Evolutionary conservation across 2,797 vertebrate genomes (phyloP), one percentile per base, ranked within the genome.

Genomic region (Poliocrania exsul): DNA sequence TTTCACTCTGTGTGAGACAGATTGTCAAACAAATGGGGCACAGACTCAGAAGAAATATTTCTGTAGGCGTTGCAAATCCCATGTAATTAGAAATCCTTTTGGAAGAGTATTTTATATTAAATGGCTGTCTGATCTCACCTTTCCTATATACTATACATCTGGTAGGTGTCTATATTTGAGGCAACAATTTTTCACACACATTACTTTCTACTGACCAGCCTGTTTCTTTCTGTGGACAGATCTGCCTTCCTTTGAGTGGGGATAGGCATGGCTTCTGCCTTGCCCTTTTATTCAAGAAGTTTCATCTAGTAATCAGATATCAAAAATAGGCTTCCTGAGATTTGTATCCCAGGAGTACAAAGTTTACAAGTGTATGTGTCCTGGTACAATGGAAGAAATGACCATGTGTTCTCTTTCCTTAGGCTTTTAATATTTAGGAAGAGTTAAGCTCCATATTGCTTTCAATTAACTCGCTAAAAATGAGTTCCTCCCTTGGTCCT

Each of bases 381-480:
- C 65, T 81, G 47, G 50, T 83, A 35, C 29, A 81, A 88, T 53
- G 21, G 51, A 85, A 89, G 44, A 91, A 94, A 78, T 54, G 19
- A 35, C 26, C 50, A 26, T 47, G 26, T 93, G 56, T 60, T 92
- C 71, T 88, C 50, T 94, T 87, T 78, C 72, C 51, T 38, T 21
- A 40, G 61, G 18, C 33, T 49, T 91, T 96, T 87, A 92, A 86
- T 89, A 92, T 72, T 69, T 62, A 51, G 57, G 60, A 86, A 89
- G 62, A 89, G 83, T 96, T 94, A 96, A 95, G 75, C 81, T 88
- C 71, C 28, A 60, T 91, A 92, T 88, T 96, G 61, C 92, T 97
- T 73, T 95, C 93, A 96, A 96, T 97, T 97, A 97, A 95, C 92
- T 96, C 86, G 53, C 79, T 85, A 93, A 95, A 96, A 96, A 96